Conservation (phyloP, 2,113 vertebrate genomes). For the Loxodonta africana region DNA sequence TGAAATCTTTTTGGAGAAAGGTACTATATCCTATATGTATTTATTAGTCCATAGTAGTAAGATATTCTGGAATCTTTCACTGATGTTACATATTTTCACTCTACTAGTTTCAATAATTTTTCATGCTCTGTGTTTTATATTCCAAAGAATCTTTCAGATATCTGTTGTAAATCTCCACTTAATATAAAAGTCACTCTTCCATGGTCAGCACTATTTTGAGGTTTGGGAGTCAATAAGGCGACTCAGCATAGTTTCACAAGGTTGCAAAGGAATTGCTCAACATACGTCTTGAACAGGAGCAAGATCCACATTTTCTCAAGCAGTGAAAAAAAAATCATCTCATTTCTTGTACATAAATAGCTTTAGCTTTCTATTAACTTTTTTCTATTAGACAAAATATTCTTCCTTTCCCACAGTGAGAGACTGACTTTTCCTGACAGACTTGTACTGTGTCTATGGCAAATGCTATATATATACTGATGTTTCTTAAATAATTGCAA, state of each 20-base stretch:
- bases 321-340: background rate
- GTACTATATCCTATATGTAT: background rate
- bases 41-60: background rate
- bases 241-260: background rate
- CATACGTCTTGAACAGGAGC: constrained; percentile 19
- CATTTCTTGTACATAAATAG: background rate
- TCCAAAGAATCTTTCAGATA: background rate
- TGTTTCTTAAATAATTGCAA: background rate
- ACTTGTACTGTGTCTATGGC: background rate
- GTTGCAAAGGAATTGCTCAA: background rate
- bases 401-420: background rate
- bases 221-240: background rate
- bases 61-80: background rate
- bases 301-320: constrained; percentile 33
- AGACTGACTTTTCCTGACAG: constrained; percentile 11
- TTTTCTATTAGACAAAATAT: constrained; percentile 21
- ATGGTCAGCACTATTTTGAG: background rate
- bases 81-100: background rate
- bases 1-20: background rate
- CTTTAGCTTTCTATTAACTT: constrained; percentile 13
- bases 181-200: background rate
- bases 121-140: background rate
- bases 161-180: background rate
- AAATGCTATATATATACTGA: constrained; percentile 27
- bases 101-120: background rate